A percentile compares a stretch with the other conserved stretches of the same genome.
These are phyloP conservation scores for Epistrophe eligans DNA, from an alignment of 2,888 invertebrate species.

Conservation along the genomic window DNA sequence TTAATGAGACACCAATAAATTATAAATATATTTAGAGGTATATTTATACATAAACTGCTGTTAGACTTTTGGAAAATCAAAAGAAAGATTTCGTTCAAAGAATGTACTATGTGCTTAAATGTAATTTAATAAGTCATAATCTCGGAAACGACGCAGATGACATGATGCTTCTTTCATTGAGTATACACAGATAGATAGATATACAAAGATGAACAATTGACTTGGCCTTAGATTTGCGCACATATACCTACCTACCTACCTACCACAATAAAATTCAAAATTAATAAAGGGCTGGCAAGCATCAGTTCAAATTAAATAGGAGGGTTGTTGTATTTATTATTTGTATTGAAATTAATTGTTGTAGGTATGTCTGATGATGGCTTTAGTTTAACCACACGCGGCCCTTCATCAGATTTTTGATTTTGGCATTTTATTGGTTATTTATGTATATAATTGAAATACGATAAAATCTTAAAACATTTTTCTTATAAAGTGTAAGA, in stretches of 20 bases:
- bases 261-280: constrained; percentile 19
- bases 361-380: constrained; percentile 26
- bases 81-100: not conserved
- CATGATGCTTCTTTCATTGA: constrained; percentile 52
- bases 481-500: too few relatives aligned
- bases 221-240: constrained; percentile 19
- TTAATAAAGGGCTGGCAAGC: constrained; percentile 32
- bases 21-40: constrained; percentile 20
- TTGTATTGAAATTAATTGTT: constrained; percentile 48
- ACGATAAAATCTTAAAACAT: not conserved
- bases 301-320: constrained; percentile 20
- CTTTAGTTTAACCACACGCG: constrained; percentile 6
- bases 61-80: not conserved
- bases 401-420: constrained; percentile 16
- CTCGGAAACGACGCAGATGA: constrained; percentile 56
- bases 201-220: constrained; percentile 16
- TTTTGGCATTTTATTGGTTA: constrained; percentile 21
- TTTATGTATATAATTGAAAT: not conserved
- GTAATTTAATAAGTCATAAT: constrained; percentile 63
- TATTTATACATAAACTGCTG: not conserved
- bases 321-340: constrained; percentile 14
- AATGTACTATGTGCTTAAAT: constrained; percentile 25
- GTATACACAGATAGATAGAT: not conserved
- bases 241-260: too few relatives aligned
- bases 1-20: constrained; percentile 57